Evolutionary conservation across 2,797 vertebrate genomes (phyloP), one percentile per base, ranked within the genome.

Genomic region (Euthynnus affinis): DNA sequence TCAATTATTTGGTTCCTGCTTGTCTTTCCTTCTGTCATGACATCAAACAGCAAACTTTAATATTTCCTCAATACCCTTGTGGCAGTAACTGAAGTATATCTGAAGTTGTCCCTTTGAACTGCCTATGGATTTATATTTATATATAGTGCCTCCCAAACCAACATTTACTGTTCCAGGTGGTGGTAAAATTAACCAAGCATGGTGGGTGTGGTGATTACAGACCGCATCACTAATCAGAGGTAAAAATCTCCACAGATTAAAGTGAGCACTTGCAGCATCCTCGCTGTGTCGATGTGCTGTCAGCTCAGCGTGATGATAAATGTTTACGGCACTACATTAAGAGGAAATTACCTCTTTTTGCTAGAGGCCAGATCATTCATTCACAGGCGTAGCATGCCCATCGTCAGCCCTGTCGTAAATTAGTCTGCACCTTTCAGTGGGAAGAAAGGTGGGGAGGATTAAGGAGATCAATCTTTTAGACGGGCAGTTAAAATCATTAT

Each of bases 271-370:
- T 48, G 83, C 80, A 52, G 67, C 59, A 23, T 82, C 78, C 81
- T 87, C 72, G n/a, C 79, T 60, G 71, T 79, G 75, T 83, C 78
- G 69, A 81, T 80, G 75, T 22, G 61, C 80, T 72, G 84, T 85
- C 83, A 83, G 82, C 88, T 71, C 83, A 68, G 82, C 62, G 42
- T 71, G 82, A 89, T 94, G 93, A 93, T 93, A 88, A 90, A 94
- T 92, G 91, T 94, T 94, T 92, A 93, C 86, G 71, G 91, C 91
- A 86, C 91, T 89, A 84, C 92, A 93, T 94, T 93, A 93, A 91
- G 88, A 89, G 81, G 82, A 91, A 93, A 93, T 94, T 88, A 92
- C 89, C 91, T 91, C 85, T 88, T 88, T 92, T 91, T 88, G 81
- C 90, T 73, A 29, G 88, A 88, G 90, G 91, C 91, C 76, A 72